These are phyloP conservation scores for Drosophila neotestacea DNA, from an alignment of 2,888 invertebrate genomes.

Conservation along the genomic window DNA sequence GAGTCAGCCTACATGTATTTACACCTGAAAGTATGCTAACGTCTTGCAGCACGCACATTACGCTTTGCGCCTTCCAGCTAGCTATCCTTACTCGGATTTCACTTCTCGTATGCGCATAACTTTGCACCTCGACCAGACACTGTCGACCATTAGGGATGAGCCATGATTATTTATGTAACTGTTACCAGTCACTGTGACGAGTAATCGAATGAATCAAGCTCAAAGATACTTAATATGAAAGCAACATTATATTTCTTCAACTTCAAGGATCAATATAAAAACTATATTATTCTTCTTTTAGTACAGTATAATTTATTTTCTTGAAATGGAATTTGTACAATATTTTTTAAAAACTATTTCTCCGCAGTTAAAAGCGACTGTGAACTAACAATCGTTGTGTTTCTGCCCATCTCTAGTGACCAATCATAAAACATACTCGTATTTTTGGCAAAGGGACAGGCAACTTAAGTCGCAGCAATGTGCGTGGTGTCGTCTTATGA, in stretches of 20 bases:
- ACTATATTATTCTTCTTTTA: background rate
- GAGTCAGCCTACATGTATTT: conserved; percentile 69
- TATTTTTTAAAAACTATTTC: background rate
- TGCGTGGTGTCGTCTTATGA: conserved; percentile 56
- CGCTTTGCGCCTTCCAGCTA: conserved; percentile 26
- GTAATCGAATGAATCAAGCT: too few species aligned
- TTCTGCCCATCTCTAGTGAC: conserved; percentile 32
- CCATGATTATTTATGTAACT: conserved; percentile 18
- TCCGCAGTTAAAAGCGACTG: background rate
- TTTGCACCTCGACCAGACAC: conserved; percentile 69
- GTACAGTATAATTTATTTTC: background rate
- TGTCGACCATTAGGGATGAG: conserved; percentile 31
- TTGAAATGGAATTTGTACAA: background rate
- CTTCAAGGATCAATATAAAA: too few species aligned
- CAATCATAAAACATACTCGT: conserved; percentile 51
- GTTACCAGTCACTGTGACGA: conserved; percentile 8
- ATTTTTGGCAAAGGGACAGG: conserved; percentile 16
- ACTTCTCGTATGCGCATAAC: conserved; percentile 69
- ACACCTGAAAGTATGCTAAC: conserved; percentile 82
- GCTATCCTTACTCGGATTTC: conserved; percentile 22
- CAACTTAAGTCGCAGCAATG: conserved; percentile 32
- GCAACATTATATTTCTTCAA: background rate
- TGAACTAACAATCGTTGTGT: background rate
- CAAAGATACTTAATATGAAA: too few species aligned
- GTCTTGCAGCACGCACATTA: conserved; percentile 82